Percentiles rank a stretch among this genome's conserved stretches.
These are phyloP conservation scores for Drosophila tropicalis DNA, from an alignment of 1,140 invertebrate genomes.

Conservation along the genomic window DNA sequence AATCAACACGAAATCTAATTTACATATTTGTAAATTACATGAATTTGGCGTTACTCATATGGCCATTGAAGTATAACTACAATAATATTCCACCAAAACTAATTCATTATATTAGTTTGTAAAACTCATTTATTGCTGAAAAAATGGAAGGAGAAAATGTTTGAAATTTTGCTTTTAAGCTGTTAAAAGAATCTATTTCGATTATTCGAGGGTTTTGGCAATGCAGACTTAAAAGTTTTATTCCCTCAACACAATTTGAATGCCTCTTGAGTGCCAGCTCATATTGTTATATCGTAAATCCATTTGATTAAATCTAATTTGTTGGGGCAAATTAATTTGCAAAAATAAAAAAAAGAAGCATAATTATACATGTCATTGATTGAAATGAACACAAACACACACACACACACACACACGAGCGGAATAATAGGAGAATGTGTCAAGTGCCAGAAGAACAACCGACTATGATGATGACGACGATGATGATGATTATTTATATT, in stretches of 20 bases:
- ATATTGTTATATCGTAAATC: not conserved
- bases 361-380: conserved; percentile 22
- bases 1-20: conserved; percentile 24
- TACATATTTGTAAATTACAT: conserved; percentile 54
- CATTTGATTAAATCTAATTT: conserved; percentile 5
- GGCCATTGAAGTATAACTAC: conserved; percentile 25
- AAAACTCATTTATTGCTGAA: not conserved
- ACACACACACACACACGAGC: conserved; percentile 5
- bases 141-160: too few relatives aligned
- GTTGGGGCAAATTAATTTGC: not conserved
- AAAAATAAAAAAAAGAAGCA: not conserved
- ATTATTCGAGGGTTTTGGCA: too few relatives aligned
- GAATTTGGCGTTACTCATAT: conserved; percentile 36
- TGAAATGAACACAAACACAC: not conserved
- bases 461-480: not conserved
- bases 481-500: conserved; percentile 9
- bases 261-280: not conserved
- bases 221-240: too few relatives aligned
- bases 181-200: too few relatives aligned
- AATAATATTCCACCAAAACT: not conserved
- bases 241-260: not conserved
- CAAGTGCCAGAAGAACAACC: conserved; percentile 25
- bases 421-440: conserved; percentile 25
- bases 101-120: conserved; percentile 2
- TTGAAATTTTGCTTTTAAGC: too few relatives aligned